These are phyloP conservation scores for Toxonevra muliebris DNA, from an alignment of 2,888 invertebrate species.

Conservation along the genomic window DNA sequence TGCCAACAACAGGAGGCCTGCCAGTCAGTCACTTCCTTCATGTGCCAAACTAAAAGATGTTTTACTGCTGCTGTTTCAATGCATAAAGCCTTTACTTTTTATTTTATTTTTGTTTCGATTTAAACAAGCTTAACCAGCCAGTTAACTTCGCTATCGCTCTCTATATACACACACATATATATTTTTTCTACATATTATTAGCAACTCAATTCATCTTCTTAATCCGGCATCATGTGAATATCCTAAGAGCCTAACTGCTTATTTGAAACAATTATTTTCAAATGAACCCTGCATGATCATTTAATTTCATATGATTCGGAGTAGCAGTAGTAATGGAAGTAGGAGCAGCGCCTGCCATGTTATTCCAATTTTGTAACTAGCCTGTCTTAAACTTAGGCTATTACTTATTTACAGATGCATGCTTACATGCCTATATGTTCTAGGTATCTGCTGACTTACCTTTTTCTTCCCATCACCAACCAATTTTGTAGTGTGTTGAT, in stretches of 20 bases:
- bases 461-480: slow-evolving; percentile 85
- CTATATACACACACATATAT: no score
- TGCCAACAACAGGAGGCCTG: neutral
- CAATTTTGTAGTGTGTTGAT: slow-evolving; percentile 90
- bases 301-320: slow-evolving; percentile 18
- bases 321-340: slow-evolving; percentile 13
- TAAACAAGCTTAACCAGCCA: neutral
- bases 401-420: neutral
- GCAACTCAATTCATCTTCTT: no score
- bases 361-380: neutral
- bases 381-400: neutral
- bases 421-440: no score
- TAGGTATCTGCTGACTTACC: slow-evolving; percentile 67
- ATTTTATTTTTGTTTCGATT: neutral
- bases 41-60: neutral
- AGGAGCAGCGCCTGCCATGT: neutral
- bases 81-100: neutral
- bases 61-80: neutral
- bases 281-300: slow-evolving; percentile 34
- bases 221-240: no score
- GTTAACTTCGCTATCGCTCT: no score
- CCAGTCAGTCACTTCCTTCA: neutral
- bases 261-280: slow-evolving; percentile 45
- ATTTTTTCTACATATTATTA: no score
- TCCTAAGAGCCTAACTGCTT: slow-evolving; percentile 31